These are phyloP conservation scores for Pyrgus malvae DNA, from an alignment of 2,888 invertebrate species.

Conservation along the genomic window DNA sequence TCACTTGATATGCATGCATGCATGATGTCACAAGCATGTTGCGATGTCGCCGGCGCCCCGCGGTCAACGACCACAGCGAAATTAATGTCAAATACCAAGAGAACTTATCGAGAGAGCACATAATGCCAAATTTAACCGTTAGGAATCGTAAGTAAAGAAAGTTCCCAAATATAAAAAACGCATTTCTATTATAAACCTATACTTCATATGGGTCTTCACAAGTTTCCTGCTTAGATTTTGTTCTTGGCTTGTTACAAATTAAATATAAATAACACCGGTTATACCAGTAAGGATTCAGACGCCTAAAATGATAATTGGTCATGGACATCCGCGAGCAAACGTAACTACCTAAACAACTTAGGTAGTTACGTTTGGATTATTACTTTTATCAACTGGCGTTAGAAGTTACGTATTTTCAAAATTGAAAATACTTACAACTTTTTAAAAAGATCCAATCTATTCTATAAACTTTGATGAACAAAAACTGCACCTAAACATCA, in stretches of 20 bases:
- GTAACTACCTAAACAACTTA: neutral
- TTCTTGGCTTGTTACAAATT: neutral
- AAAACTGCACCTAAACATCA: no score
- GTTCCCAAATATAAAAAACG: neutral
- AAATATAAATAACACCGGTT: no score
- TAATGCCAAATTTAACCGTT: neutral
- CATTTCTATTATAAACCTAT: no score
- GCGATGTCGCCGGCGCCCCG: conserved; percentile 35
- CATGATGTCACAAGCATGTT: conserved; percentile 13
- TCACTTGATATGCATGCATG: conserved; percentile 20
- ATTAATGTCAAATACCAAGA: conserved; percentile 44
- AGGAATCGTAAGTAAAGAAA: neutral
- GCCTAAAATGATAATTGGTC: neutral
- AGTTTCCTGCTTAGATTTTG: no score
- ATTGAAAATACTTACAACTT: no score
- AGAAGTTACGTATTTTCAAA: no score
- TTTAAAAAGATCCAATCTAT: no score
- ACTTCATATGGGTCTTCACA: no score
- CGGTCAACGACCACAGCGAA: conserved; percentile 48
- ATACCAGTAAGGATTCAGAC: no score
- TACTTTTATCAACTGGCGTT: no score
- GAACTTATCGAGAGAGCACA: conserved; percentile 9
- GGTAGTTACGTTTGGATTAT: no score
- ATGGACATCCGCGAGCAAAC: neutral
- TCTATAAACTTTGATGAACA: no score